Percentiles rank a stretch among this genome's conserved stretches.
Conservation (phyloP, 2,888 invertebrate species). For the Sericinus montela region DNA sequence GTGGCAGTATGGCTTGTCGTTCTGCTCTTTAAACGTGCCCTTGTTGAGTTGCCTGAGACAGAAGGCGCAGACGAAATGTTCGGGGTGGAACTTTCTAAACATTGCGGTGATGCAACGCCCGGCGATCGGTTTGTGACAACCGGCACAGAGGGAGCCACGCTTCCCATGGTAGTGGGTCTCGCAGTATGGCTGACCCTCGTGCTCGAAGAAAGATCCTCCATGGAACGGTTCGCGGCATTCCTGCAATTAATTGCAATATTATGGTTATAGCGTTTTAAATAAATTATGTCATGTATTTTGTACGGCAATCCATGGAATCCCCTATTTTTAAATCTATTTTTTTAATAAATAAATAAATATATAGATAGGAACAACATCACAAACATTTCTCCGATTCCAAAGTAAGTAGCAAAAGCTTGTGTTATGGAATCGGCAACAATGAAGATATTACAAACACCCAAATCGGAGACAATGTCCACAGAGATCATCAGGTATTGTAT, state of each 20-base stretch:
- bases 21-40: constrained; percentile 99
- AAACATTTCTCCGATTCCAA: too few species aligned
- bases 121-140: constrained; percentile 98
- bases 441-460: too few species aligned
- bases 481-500: too few species aligned
- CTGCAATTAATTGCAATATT: constrained; percentile 71
- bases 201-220: constrained; percentile 98
- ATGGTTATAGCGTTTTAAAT: too few species aligned
- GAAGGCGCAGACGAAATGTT: constrained; percentile 99
- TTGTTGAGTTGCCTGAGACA: constrained; percentile 98
- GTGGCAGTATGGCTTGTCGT: constrained; percentile 99
- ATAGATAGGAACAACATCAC: too few species aligned
- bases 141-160: constrained; percentile 97
- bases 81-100: constrained; percentile 99
- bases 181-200: constrained; percentile 98
- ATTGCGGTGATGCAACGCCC: constrained; percentile 99
- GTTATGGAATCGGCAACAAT: too few species aligned
- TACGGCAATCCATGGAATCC: too few species aligned
- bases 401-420: too few species aligned
- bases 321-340: too few species aligned
- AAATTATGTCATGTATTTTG: too few species aligned
- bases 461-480: too few species aligned
- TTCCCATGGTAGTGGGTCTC: constrained; percentile 99
- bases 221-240: constrained; percentile 98
- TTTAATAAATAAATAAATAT: too few species aligned